Conservation (phyloP, 2,113 vertebrate species). For the Fulica atra region DNA sequence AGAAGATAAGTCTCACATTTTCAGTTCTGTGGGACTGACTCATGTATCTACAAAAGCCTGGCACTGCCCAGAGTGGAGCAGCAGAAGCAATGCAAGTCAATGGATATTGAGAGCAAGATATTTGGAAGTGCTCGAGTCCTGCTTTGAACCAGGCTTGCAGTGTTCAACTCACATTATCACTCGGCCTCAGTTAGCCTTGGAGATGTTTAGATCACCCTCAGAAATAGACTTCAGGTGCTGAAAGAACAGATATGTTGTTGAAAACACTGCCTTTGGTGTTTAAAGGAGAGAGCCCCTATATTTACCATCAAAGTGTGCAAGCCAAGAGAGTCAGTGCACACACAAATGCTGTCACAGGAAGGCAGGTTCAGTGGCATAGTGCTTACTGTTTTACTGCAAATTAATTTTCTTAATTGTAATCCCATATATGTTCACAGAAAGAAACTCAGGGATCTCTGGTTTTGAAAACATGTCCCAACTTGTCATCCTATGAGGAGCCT, state of each 20-base stretch:
- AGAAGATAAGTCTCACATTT: not conserved
- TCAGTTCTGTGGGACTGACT: not conserved
- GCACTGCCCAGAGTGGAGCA: not conserved
- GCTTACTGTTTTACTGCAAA: not conserved
- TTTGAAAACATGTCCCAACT: not conserved
- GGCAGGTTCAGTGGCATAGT: not conserved
- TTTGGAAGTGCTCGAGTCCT: not conserved
- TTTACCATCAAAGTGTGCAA: not conserved
- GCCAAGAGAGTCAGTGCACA: not conserved
- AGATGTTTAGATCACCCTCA: not conserved
- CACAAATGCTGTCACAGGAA: not conserved
- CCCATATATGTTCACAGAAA: not conserved
- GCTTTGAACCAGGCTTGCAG: not conserved
- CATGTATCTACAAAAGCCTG: not conserved
- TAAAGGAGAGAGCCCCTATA: not conserved
- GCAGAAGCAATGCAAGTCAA: not conserved
- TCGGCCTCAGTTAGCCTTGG: not conserved
- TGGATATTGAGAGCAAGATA: not conserved
- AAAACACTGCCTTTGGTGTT: not conserved
- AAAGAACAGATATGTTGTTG: not conserved
- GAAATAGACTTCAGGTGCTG: not conserved
- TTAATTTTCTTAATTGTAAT: not conserved
- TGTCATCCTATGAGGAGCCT: not conserved
- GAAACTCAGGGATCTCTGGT: not conserved
- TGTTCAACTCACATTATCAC: not conserved